These are phyloP conservation scores for Nephila pilipes DNA, from an alignment of 1,140 invertebrate genomes.

Conservation along the genomic window DNA sequence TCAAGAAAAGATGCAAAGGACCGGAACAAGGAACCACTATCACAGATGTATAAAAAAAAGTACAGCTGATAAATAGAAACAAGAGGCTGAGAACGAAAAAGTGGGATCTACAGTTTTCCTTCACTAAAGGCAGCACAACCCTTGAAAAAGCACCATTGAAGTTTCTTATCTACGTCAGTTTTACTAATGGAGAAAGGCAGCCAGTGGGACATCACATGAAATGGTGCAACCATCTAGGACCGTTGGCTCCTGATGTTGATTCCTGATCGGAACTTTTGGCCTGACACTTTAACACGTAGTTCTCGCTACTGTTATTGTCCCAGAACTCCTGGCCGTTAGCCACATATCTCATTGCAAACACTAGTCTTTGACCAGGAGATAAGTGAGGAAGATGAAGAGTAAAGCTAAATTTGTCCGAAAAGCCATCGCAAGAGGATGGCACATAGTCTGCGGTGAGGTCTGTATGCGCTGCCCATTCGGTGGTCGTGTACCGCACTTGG, in stretches of 20 bases:
- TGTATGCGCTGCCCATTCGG: constrained; percentile 91
- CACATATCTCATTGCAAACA: constrained; percentile 91
- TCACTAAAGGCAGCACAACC: constrained; percentile 66
- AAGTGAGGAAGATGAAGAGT: constrained; percentile 84
- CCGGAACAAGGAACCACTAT: constrained; percentile 14
- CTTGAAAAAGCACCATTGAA: constrained; percentile 68
- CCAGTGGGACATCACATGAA: constrained; percentile 66
- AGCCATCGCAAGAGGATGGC: constrained; percentile 93
- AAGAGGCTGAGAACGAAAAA: constrained; percentile 23
- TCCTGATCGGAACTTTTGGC: constrained; percentile 18
- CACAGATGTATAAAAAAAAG: constrained; percentile 46
- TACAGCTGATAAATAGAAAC: constrained; percentile 54
- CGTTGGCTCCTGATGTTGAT: constrained; percentile 3
- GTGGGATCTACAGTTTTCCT: constrained; percentile 37
- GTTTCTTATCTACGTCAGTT: constrained; percentile 47
- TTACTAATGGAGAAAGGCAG: constrained; percentile 47
- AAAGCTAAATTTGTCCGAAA: constrained; percentile 92
- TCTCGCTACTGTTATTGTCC: constrained; percentile 92
- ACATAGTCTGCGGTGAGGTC: constrained; percentile 91
- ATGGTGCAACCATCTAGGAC: constrained; percentile 68
- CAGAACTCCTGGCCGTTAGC: constrained; percentile 92
- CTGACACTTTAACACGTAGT: constrained; percentile 91
- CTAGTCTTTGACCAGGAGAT: constrained; percentile 86
- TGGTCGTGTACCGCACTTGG: constrained; percentile 91
- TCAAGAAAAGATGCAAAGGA: constrained; percentile 49